Evolutionary conservation across 1,140 invertebrate species (phyloP), one percentile per base, ranked within the genome.

Genomic region (Drosophila kurseongensis): DNA sequence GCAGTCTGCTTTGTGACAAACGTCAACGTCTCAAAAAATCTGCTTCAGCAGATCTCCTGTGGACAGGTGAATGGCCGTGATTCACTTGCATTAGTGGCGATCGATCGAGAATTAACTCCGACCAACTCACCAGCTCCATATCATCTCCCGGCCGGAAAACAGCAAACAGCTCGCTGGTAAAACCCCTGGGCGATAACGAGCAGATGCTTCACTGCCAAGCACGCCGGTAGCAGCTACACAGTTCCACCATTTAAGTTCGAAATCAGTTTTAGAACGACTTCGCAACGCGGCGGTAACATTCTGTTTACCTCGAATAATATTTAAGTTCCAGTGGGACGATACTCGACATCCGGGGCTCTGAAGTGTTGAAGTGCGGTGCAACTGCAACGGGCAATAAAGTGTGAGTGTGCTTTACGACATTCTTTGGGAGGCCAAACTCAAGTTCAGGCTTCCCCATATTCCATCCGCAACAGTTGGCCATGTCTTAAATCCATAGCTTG

Each of bases 181-280:
- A 47, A 41, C 35, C 42, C 29, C 56, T 16, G 55, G 42, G 66
- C 52, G 67, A 76, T 79, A 77, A 80, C 59, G 36, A 62, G 44
- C 78, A 82, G 65, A 88, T 81, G 83, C 61, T 66, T 35, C 69
- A 52, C 35, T 57, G 48, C 32, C 59, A 55, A 51, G 59, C 38
- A 44, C 63, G 38, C 29, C 51, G 44, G 51, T 41, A 52, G 18
- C 59, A 42, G 57, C 52, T 54, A 60, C 57, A 42, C 61, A 27
- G 41, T 61, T 51, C 55, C 42, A 58, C 50, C 40, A 51, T 47
- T 62, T 61, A n/a, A 45, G 55, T 18, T 27, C 51, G 10, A 54
- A 79, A 59, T 76, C 61, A 88, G 71, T 86, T 68, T 68, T 38
- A 45, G 52, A 61, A 48, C 79, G 44, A 13, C 79, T 52, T 32